These are phyloP conservation scores for Drosophila nigricruria DNA, from an alignment of 2,888 invertebrate species.

Conservation along the genomic window DNA sequence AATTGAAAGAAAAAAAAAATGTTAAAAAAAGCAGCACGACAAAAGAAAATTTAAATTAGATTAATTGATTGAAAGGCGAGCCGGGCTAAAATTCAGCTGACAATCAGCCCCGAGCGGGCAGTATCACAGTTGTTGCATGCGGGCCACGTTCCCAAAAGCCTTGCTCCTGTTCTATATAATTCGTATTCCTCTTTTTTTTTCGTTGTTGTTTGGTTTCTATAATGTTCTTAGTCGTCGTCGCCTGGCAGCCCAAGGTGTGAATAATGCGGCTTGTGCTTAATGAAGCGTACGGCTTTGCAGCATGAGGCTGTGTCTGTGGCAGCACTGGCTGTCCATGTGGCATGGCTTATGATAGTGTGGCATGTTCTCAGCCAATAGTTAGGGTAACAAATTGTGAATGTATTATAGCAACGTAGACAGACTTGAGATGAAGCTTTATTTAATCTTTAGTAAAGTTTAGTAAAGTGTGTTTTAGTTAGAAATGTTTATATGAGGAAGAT, in stretches of 20 bases:
- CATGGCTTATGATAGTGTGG: not conserved
- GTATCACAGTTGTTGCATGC: conserved; percentile 72
- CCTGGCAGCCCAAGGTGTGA: conserved; percentile 76
- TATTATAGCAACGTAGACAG: not conserved
- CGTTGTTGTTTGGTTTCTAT: conserved; percentile 27
- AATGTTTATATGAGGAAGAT: not conserved
- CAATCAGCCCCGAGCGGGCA: conserved; percentile 37
- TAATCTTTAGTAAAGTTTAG: not conserved
- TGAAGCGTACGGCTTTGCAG: conserved; percentile 72
- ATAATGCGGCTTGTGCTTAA: conserved; percentile 82
- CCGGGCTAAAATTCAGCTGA: conserved; percentile 32
- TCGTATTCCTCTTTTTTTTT: conserved; percentile 9
- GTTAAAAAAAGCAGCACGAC: conserved; percentile 43
- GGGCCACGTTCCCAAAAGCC: conserved; percentile 56
- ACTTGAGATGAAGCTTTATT: not conserved
- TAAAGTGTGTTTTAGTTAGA: not conserved
- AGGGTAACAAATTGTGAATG: not conserved
- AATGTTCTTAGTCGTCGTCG: conserved; percentile 59
- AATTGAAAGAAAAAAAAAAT: conserved; percentile 7
- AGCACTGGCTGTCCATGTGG: conserved; percentile 11
- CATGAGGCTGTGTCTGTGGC: conserved; percentile 13
- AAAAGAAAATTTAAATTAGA: conserved; percentile 83
- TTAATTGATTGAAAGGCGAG: conserved; percentile 83
- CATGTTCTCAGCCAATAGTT: not conserved
- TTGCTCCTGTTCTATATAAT: conserved; percentile 1